These are phyloP conservation scores for Cochlearius cochlearius DNA, from an alignment of 2,113 vertebrate species.

Conservation along the genomic window DNA sequence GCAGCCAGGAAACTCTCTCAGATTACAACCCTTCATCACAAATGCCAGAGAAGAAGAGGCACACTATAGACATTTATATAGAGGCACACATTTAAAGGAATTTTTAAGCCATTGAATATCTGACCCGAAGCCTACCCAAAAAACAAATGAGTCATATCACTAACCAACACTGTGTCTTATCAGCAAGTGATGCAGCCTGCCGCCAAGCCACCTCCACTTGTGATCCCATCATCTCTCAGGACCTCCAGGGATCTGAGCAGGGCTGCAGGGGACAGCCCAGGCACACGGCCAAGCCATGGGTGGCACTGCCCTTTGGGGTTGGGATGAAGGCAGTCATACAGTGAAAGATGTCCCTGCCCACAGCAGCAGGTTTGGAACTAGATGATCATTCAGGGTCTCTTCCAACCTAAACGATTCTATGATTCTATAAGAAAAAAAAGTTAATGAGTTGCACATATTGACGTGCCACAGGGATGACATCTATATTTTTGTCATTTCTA, in stretches of 20 bases:
- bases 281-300: accelerated
- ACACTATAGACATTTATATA: not conserved
- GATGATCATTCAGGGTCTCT: not conserved
- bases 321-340: accelerated
- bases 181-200: not conserved
- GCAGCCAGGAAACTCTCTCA: constrained; percentile 17
- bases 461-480: not conserved
- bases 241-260: not conserved
- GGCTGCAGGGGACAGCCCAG: not conserved
- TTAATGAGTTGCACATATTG: not conserved
- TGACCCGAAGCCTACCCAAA: not conserved
- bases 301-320: not conserved
- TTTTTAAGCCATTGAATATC: not conserved
- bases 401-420: not conserved
- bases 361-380: not conserved
- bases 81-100: not conserved
- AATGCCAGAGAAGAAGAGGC: constrained; percentile 14
- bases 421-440: not conserved
- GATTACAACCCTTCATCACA: constrained; percentile 38
- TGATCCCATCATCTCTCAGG: not conserved
- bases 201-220: not conserved
- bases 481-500: not conserved
- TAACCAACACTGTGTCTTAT: not conserved
- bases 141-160: not conserved
- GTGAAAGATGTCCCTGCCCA: not conserved